A percentile compares a stretch with the other conserved stretches of the same genome.
Conservation (phyloP, 2,113 vertebrate species). For the Alaudala cheleensis region DNA sequence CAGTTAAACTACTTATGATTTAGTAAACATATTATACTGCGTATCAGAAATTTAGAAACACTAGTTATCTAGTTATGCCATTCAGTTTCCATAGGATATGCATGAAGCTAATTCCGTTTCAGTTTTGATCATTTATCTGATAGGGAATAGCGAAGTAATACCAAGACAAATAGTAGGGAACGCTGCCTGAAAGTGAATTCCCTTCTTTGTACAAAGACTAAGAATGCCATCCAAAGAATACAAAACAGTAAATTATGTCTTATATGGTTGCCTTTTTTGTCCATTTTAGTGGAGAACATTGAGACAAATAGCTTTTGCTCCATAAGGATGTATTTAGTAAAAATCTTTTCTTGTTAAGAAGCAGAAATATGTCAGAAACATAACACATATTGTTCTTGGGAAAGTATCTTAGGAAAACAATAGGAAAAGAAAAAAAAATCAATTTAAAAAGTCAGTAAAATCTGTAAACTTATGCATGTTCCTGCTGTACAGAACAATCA, state of each 20-base stretch:
- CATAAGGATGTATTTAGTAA: not conserved
- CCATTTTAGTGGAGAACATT: not conserved
- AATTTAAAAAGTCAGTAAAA: not conserved
- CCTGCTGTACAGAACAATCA: not conserved
- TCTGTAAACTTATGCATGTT: not conserved
- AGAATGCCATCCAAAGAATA: not conserved
- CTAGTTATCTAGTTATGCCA: not conserved
- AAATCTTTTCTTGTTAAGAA: not conserved
- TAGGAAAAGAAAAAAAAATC: not conserved
- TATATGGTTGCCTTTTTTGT: not conserved
- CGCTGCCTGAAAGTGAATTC: not conserved
- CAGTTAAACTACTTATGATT: not conserved
- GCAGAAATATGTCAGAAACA: not conserved
- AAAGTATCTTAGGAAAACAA: not conserved
- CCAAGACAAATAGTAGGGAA: not conserved
- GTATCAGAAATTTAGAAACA: not conserved
- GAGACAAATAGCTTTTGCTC: not conserved
- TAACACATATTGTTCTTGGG: not conserved
- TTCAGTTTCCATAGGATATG: not conserved
- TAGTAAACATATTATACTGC: not conserved
- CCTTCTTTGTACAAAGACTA: not conserved
- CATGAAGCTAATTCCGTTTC: not conserved
- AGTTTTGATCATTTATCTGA: not conserved
- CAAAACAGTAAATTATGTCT: not conserved
- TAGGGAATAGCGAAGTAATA: not conserved